Conservation (phyloP, 1,140 invertebrate species). For the Dinothrombium tinctorium region DNA sequence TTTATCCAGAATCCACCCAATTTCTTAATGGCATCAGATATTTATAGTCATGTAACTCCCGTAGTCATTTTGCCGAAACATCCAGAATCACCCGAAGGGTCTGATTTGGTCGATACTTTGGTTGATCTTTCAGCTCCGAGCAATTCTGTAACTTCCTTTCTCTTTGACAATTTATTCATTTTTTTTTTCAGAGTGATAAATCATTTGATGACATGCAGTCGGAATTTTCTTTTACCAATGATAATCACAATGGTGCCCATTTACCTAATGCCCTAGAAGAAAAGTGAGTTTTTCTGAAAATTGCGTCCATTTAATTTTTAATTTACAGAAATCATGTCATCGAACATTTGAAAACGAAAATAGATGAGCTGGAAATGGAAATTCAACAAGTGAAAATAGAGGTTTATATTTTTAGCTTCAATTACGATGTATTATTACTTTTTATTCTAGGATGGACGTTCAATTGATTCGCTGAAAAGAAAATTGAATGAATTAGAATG, state of each 20-base stretch:
- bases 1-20: constrained; percentile 57
- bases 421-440: neutral
- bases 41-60: constrained; percentile 74
- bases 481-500: constrained; percentile 9
- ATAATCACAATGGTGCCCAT: constrained; percentile 24
- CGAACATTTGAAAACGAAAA: constrained; percentile 49
- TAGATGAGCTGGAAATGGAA: constrained; percentile 35
- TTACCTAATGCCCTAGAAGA: constrained; percentile 28
- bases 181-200: constrained; percentile 6
- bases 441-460: constrained; percentile 18
- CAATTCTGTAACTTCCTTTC: constrained; percentile 5
- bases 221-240: constrained; percentile 13
- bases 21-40: constrained; percentile 73
- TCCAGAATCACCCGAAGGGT: constrained; percentile 32
- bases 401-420: constrained; percentile 12
- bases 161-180: neutral
- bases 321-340: constrained; percentile 49
- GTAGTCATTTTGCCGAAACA: constrained; percentile 62
- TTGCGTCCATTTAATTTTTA: constrained; percentile 10
- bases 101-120: constrained; percentile 17
- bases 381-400: constrained; percentile 28
- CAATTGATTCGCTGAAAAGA: constrained; percentile 17
- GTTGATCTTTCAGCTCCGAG: constrained; percentile 15
- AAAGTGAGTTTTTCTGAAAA: constrained; percentile 21
- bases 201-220: constrained; percentile 8